phyloP scores from a whole-genome alignment of 1,140 invertebrate genomes.

The Achatina immaculata region DNA sequence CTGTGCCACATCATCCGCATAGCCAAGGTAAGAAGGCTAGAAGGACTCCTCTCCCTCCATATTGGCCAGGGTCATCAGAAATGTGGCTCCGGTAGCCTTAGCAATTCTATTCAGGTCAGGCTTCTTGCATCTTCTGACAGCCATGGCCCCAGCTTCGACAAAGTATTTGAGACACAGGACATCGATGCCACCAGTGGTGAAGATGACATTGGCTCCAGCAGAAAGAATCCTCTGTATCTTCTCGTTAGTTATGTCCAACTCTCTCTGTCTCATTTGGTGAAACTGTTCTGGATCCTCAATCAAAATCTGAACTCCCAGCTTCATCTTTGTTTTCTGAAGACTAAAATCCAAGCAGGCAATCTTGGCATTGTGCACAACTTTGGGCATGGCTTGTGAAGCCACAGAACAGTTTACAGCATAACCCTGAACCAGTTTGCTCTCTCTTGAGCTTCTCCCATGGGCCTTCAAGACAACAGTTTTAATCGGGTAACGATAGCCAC shows the following conservation, averaged over 20 bases:
- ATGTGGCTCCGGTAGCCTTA: slow-evolving; percentile 97
- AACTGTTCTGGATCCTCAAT: slow-evolving; percentile 95
- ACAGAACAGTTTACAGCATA: slow-evolving; percentile 99
- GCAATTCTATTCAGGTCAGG: slow-evolving; percentile 94
- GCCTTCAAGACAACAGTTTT: slow-evolving; percentile 98
- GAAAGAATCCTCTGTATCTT: slow-evolving; percentile 94
- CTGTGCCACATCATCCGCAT: slow-evolving; percentile 96
- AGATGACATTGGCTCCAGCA: slow-evolving; percentile 95
- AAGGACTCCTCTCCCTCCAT: slow-evolving; percentile 98
- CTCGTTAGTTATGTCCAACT: slow-evolving; percentile 98
- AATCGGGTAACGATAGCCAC: slow-evolving; percentile 88
- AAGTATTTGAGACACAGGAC: slow-evolving; percentile 99
- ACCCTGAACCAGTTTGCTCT: slow-evolving; percentile 90
- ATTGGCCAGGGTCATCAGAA: slow-evolving; percentile 93
- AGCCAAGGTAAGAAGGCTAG: slow-evolving; percentile 90
- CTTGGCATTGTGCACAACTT: slow-evolving; percentile 90
- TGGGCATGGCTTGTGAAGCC: slow-evolving; percentile 83
- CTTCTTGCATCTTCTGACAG: slow-evolving; percentile 96
- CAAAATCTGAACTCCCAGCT: slow-evolving; percentile 96
- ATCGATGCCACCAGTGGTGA: slow-evolving; percentile 97
- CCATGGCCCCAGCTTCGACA: slow-evolving; percentile 97
- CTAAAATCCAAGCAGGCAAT: slow-evolving; percentile 99
- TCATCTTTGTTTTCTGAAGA: slow-evolving; percentile 96
- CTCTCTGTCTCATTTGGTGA: slow-evolving; percentile 93
- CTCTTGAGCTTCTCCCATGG: slow-evolving; percentile 92